Evolutionary conservation across 2,797 vertebrate species (phyloP), one percentile per base, ranked within the genome.

Genomic region (Tolypeutes matacus): DNA sequence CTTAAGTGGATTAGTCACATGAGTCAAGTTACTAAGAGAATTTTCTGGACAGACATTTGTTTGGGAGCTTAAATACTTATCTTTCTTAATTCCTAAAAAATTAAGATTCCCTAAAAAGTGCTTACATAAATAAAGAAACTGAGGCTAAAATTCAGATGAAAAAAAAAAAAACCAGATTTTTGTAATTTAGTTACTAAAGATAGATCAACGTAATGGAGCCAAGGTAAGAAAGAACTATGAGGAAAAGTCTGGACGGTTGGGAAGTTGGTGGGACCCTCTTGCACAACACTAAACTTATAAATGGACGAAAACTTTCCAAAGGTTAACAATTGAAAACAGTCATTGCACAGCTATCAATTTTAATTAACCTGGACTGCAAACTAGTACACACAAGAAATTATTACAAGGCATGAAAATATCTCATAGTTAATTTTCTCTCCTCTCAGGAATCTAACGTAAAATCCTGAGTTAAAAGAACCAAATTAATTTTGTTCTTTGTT

Each of bases 91-190:
- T 90, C 4, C 62, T 70, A 34, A 85, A 72, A 76, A 15, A 36
- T 69, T 42, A 78, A 62, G 36, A 65, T 83, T 75, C 36, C 46
- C 25, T 64, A 90, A 77, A 1, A 90, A 46, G 34, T 82, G 51
- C 13, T 72, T 81, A 46, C 14, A n/a, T 17, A 90, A 93, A n/a
- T 17, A 90, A 93, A 81, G n/a, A 64, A 93, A 49, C 10, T 17
- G 36, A 46, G n/a, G 39, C 3, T 39, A 62, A 94, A 90, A 70
- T 36, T 77, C 1, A 67, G 81, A 13, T 42, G 21, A 75, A 82
- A 83, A 46, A 2, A 39, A 4, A 49, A 39, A 39, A 39, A 39
- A 11, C 25, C 14, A 36, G 36, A 70, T 17, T 14, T 67, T 36
- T 60, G 58, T n/a, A 70, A 60, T 46, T 23, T 58, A 73, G 58